Base-by-base conservation (phyloP, 1,140 invertebrate genomes). In the Anadara kagoshimensis region DNA sequence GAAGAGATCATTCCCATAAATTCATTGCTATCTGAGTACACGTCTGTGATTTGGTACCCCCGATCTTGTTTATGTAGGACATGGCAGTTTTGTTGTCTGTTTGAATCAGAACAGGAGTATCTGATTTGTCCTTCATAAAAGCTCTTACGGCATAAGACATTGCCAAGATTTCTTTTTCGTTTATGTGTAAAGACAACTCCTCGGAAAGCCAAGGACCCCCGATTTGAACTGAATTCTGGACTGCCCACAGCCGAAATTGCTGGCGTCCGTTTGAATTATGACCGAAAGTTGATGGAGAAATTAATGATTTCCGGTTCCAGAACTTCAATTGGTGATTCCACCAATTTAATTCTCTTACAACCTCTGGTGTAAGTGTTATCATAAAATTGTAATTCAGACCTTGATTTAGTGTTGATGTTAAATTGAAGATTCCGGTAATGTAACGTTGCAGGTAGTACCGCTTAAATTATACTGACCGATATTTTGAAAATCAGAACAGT, bases 321-420 rank as follows among this genome's bases (percentile, higher is more conserved):
- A 51, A 36, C 12, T 20, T 8, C 47, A 69, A 61, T 10, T 69
- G 56, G 22, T 62, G 10, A n/a, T n/a, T n/a, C 76, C 76, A 78
- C 71, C 68, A 69, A 0, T 54, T 12, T 24, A 69, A 29, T 24
- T 69, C 58, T 16, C 5, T 26, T 36, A 18, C 36, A 26, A 10
- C 22, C 20, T 49, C 24, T 54, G 43, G n/a, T 12, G 18, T n/a
- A 16, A 49, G 61, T 4, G 18, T 4, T 2, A 63, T n/a, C n/a
- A n/a, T n/a, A n/a, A n/a, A n/a, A n/a, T n/a, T n/a, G n/a, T n/a
- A n/a, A n/a, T n/a, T n/a, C n/a, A n/a, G n/a, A n/a, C n/a, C n/a
- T n/a, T n/a, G n/a, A n/a, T n/a, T n/a, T n/a, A n/a, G n/a, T n/a
- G n/a, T n/a, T n/a, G n/a, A n/a, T n/a, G n/a, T n/a, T n/a, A n/a